Evolutionary conservation across 2,888 invertebrate species (phyloP).

Genomic region (Pinctada fucata): DNA sequence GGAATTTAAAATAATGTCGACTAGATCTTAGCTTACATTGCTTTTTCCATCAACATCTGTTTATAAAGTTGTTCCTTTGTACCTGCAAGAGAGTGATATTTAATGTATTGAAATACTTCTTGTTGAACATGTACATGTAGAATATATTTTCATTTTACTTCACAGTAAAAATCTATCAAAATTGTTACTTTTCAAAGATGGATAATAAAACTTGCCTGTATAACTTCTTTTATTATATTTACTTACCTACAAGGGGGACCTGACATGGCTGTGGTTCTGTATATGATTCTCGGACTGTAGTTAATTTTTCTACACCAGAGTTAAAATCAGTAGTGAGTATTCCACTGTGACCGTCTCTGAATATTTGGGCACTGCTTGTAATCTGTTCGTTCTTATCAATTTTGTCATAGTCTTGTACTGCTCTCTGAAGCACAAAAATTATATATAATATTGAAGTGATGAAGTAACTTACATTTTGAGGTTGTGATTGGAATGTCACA

Average conservation of each 20-base stretch:
- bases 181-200: not conserved
- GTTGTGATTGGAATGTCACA: no score
- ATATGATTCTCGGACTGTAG: conserved; percentile 68
- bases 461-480: no score
- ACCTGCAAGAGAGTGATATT: conserved; percentile 54
- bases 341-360: conserved; percentile 69
- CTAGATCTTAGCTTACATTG: conserved; percentile 45
- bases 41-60: conserved; percentile 61
- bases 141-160: not conserved
- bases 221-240: not conserved
- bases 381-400: conserved; percentile 51
- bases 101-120: no score
- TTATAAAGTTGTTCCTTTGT: conserved; percentile 68
- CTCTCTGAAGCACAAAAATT: conserved; percentile 54
- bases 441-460: not conserved
- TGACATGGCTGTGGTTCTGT: conserved; percentile 62
- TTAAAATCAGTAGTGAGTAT: conserved; percentile 67
- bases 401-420: conserved; percentile 63
- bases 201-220: not conserved
- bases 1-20: not conserved
- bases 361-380: conserved; percentile 61
- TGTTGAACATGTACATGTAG: no score
- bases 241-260: conserved; percentile 37
- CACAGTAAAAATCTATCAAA: not conserved
- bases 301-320: conserved; percentile 61